phyloP scores from a whole-genome alignment of 1,140 invertebrate species.

The Cyclina sinensis region DNA sequence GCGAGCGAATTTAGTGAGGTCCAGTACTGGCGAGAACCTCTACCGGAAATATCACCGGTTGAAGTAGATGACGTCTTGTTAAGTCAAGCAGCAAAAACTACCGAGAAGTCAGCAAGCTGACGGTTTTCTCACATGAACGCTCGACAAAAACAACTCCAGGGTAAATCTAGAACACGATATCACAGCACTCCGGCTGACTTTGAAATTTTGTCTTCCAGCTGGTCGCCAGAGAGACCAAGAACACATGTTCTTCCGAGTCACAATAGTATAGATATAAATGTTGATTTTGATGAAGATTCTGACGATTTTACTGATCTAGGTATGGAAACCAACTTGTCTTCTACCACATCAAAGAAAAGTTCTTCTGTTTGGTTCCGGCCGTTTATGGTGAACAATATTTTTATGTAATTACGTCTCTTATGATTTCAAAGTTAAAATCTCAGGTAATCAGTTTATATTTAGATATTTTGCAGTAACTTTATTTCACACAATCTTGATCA shows the following conservation, averaged over 20 bases:
- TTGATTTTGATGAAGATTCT: slow-evolving; percentile 29
- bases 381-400: slow-evolving; percentile 51
- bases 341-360: slow-evolving; percentile 31
- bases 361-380: slow-evolving; percentile 44
- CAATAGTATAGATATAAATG: slow-evolving; percentile 72
- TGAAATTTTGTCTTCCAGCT: slow-evolving; percentile 45
- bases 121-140: slow-evolving; percentile 45
- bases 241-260: slow-evolving; percentile 64
- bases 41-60: slow-evolving; percentile 87
- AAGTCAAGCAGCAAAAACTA: background rate
- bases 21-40: slow-evolving; percentile 96
- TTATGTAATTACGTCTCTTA: slow-evolving; percentile 21
- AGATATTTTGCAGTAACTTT: background rate
- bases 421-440: background rate
- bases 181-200: slow-evolving; percentile 37
- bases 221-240: background rate
- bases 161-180: slow-evolving; percentile 16
- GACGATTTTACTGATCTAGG: slow-evolving; percentile 46
- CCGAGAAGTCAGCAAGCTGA: slow-evolving; percentile 13
- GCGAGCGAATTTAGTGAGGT: slow-evolving; percentile 94
- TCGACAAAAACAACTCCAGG: slow-evolving; percentile 51
- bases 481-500: too few relatives aligned
- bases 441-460: background rate
- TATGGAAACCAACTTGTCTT: slow-evolving; percentile 35
- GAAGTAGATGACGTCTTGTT: slow-evolving; percentile 57